Percentiles rank a stretch among this genome's conserved stretches.
Conservation (phyloP, 2,797 vertebrate species). For the Tapera naevia region DNA sequence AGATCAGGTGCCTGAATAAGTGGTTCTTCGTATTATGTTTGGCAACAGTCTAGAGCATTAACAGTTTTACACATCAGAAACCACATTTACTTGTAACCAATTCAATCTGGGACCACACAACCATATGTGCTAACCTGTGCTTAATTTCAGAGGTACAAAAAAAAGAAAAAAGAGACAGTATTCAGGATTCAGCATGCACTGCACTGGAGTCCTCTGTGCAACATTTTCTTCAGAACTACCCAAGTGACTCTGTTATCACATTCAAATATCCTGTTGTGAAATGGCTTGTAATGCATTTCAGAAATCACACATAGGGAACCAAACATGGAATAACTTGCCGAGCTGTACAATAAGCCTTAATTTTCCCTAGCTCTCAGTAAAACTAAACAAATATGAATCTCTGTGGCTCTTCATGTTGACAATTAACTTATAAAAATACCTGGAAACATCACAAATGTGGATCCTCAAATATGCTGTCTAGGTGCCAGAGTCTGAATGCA, state of each 20-base stretch:
- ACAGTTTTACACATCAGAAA: slow-evolving; percentile 58
- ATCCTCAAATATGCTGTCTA: not conserved
- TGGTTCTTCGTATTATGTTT: slow-evolving; percentile 73
- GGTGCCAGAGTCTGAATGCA: not conserved
- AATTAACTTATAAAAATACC: not conserved
- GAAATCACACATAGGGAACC: not conserved
- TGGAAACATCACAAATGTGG: not conserved
- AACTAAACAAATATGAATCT: not conserved
- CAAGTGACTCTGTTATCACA: not conserved
- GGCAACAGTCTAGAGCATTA: slow-evolving; percentile 64
- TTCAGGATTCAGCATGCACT: not conserved
- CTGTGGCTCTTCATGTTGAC: not conserved
- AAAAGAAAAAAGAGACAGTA: not conserved
- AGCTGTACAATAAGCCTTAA: not conserved
- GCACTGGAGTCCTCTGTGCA: not conserved
- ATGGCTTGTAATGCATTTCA: not conserved
- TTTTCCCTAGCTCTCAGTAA: not conserved
- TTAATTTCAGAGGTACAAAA: not conserved
- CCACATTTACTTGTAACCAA: not conserved
- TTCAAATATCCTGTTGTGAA: not conserved
- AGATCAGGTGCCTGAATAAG: slow-evolving; percentile 79
- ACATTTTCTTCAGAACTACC: not conserved
- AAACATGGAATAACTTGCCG: not conserved
- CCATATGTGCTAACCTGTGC: not conserved
- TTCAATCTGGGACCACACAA: slow-evolving; percentile 11